Evolutionary conservation across 1,140 invertebrate species (phyloP), one percentile per base, ranked within the genome.

Genomic region (Drepana arcuata): DNA sequence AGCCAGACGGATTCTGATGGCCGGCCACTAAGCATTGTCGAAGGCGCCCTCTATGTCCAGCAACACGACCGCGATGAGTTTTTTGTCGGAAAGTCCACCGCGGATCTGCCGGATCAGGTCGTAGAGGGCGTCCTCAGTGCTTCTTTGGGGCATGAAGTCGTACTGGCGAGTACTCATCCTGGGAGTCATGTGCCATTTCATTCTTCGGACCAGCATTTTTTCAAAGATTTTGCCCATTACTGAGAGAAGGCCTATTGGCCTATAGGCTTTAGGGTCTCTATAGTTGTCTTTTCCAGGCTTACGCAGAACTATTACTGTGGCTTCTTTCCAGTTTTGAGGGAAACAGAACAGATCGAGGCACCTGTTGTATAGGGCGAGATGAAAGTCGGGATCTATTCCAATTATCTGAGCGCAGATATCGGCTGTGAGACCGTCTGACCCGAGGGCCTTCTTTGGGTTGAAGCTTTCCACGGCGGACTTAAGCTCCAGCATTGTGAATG

Each of bases 261-360:
- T 27, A n/a, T 41, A 41, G 0, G 44, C 27, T 23, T 47, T 41
- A 0, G 44, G 37, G n/a, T 14, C 5, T 4, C 7, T 36, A 14
- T 47, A 47, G 13, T 36, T 10, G 0, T 36, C 28, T 24, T 47
- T 47, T 1, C 29, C 37, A 1, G 44, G 37, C 16, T 47, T 47
- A 6, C 15, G 27, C 9, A 47, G 24, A 1, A 34, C 24, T 1
- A 47, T 12, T 0, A 47, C 34, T 1, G 28, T 24, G 1, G 44
- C 44, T 10, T 24, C 23, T 16, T 47, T 47, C 37, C 44, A 47
- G 2, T 1, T 0, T 1, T 11, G 7, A 0, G 44, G 44, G 28
- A 41, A 47, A 16, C 28, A 21, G 6, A 7, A 1, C 2, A 21
- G 9, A 7, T 5, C 15, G 2, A 36, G 16, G 10, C 37, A 47